These are phyloP conservation scores for Myotis daubentonii DNA, from an alignment of 2,797 vertebrate genomes.

Conservation along the genomic window DNA sequence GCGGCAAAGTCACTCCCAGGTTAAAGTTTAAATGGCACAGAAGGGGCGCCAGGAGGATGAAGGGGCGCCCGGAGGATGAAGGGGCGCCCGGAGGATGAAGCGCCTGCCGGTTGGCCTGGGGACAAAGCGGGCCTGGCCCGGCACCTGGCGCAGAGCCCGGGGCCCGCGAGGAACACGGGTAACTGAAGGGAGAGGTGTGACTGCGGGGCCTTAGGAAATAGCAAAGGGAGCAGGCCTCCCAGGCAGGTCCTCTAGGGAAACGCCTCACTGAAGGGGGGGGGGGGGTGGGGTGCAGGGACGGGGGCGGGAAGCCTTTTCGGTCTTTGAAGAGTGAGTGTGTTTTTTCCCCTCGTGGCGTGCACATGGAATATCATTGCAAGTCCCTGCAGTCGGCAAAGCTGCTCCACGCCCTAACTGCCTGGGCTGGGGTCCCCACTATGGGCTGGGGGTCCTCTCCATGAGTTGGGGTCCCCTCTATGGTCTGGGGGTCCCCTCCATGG, in stretches of 20 bases:
- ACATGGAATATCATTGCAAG: conserved; percentile 83
- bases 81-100: conserved; percentile 88
- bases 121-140: conserved; percentile 89
- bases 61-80: conserved; percentile 87
- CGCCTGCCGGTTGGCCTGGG: conserved; percentile 85
- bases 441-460: no score
- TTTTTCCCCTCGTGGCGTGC: conserved; percentile 74
- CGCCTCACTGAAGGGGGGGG: conserved; percentile 83
- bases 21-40: conserved; percentile 91
- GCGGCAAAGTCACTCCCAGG: conserved; percentile 90
- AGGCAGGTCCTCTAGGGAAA: conserved; percentile 88
- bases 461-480: no score
- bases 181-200: conserved; percentile 89
- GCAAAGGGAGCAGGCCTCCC: conserved; percentile 87
- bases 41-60: conserved; percentile 88
- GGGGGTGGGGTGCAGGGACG: conserved; percentile 64
- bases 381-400: conserved; percentile 80
- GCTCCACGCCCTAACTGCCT: conserved; percentile 59
- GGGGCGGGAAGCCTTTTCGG: conserved; percentile 79
- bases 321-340: conserved; percentile 81
- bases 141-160: conserved; percentile 85
- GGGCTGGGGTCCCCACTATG: no score
- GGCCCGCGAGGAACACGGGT: conserved; percentile 87
- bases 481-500: no score
- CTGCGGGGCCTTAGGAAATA: conserved; percentile 86